Percentiles rank a stretch among this genome's conserved stretches.
Conservation (phyloP, 2,113 vertebrate genomes). For the Tylochromis polylepis region DNA sequence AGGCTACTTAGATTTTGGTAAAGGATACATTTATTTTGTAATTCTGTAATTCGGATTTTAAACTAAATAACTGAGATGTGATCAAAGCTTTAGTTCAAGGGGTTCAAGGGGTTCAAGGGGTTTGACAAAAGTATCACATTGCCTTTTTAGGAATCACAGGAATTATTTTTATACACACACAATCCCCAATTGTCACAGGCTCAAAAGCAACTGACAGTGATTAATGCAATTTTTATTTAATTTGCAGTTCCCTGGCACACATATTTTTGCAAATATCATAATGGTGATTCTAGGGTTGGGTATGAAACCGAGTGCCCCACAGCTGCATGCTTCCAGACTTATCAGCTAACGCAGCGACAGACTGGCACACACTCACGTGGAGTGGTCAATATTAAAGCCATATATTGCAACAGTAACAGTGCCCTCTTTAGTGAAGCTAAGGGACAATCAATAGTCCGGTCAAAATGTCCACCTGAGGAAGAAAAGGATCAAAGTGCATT, state of each 20-base stretch:
- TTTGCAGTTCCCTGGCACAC: background rate
- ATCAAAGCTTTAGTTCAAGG: background rate
- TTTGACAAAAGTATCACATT: background rate
- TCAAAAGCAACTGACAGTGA: background rate
- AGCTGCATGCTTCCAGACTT: background rate
- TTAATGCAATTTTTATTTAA: background rate
- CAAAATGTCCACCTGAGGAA: background rate
- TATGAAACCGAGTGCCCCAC: background rate
- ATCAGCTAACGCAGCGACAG: background rate
- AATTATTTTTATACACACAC: background rate
- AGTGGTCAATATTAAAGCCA: background rate
- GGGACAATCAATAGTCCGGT: slow-evolving; percentile 15
- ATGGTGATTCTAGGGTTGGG: background rate
- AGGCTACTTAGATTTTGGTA: background rate
- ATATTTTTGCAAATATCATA: background rate
- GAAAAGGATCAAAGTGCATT: background rate
- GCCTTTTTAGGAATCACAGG: background rate
- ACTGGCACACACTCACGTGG: background rate
- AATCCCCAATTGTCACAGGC: too few relatives aligned
- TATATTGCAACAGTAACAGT: background rate
- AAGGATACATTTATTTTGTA: background rate
- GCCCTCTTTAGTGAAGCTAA: background rate
- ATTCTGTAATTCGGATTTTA: background rate
- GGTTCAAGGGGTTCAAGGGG: background rate
- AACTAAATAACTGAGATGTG: background rate